Percentiles rank a stretch among this genome's conserved stretches.
Evolutionary conservation across 2,797 vertebrate genomes (phyloP).

Genomic region (Melanotaenia pygmaea): DNA sequence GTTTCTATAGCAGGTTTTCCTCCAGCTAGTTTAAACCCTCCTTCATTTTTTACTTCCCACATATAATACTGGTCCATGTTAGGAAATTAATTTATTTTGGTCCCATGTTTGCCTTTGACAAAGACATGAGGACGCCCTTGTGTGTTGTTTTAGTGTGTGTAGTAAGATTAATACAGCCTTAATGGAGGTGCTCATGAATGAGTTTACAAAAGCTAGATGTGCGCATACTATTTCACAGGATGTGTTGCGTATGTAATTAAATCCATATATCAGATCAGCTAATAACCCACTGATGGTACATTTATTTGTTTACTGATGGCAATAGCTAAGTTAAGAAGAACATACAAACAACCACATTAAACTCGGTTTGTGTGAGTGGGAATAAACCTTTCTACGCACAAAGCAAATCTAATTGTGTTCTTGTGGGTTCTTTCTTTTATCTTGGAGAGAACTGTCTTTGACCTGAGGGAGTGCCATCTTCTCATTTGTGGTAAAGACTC

Average conservation of each 20-base stretch:
- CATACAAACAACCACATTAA: slow-evolving; percentile 20
- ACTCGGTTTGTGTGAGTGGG: neutral
- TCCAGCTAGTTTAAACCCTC: neutral
- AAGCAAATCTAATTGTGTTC: slow-evolving; percentile 14
- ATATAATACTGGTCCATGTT: neutral
- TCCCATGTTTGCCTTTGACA: neutral
- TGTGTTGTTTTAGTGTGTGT: slow-evolving; percentile 10
- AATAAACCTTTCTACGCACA: slow-evolving; percentile 1
- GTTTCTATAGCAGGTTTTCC: neutral
- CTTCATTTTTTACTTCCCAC: neutral
- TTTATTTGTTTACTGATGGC: slow-evolving; percentile 42
- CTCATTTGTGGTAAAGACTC: slow-evolving; percentile 63
- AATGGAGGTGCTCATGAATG: slow-evolving; percentile 23
- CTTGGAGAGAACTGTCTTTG: slow-evolving; percentile 23
- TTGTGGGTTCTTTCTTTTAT: slow-evolving; percentile 15
- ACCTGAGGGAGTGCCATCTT: slow-evolving; percentile 43
- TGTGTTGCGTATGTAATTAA: slow-evolving; percentile 52
- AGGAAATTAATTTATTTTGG: neutral
- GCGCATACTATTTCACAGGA: slow-evolving; percentile 1
- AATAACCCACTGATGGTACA: slow-evolving; percentile 43
- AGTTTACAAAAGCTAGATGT: slow-evolving; percentile 25
- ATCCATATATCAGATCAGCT: slow-evolving; percentile 37
- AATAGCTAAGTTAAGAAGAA: slow-evolving; percentile 17
- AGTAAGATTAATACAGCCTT: slow-evolving; percentile 30
- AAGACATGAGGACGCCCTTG: neutral